Base-by-base conservation (phyloP, 2,113 vertebrate species). In the Oryzias celebensis region DNA sequence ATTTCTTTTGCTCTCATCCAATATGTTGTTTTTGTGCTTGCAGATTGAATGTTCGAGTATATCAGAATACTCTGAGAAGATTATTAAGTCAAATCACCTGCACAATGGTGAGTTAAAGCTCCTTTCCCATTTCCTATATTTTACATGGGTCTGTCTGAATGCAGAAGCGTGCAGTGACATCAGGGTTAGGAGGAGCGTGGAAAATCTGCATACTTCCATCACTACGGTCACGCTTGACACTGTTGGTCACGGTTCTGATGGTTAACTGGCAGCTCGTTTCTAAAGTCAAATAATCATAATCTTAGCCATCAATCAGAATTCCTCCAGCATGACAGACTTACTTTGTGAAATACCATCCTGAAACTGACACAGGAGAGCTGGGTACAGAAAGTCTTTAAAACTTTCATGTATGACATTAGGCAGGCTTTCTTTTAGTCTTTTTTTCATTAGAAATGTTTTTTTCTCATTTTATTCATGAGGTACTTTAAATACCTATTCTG, bases 21-120 rank as follows among this genome's bases (percentile, higher is more conserved):
- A 15, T 59, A n/a, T 56, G 13, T 53, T 22, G 5, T 18, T 65
- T 66, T 70, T 78, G 44, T 81, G 41, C 49, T 53, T 13, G n/a
- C 90, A 99, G 97, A 98, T 99, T 20, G 97, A 99, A 89, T 98
- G 97, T 74, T 99, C 97, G 79, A 98, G 97, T 71, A 98, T 99
- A 91, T 97, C 96, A 14, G 96, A 99, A 82, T 99, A 98, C 86
- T 99, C 96, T 0, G 95, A 98, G 92, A 99, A 97, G 94, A 99
- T 99, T 62, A 95, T 99, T 90, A 98, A 98, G 87, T 95, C 96
- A 2, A 99, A 98, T 82, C 95, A 98, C 80, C 85, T 99, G 85
- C 95, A 99, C 86, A 95, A 94, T 59, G 95, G 97, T 99, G 92
- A 94, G 95, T 55, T 15, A 2, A 28, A 57, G 53, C 49, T 14